phyloP scores from a whole-genome alignment of 1,140 invertebrate species.

The Drosophila pectinifera region DNA sequence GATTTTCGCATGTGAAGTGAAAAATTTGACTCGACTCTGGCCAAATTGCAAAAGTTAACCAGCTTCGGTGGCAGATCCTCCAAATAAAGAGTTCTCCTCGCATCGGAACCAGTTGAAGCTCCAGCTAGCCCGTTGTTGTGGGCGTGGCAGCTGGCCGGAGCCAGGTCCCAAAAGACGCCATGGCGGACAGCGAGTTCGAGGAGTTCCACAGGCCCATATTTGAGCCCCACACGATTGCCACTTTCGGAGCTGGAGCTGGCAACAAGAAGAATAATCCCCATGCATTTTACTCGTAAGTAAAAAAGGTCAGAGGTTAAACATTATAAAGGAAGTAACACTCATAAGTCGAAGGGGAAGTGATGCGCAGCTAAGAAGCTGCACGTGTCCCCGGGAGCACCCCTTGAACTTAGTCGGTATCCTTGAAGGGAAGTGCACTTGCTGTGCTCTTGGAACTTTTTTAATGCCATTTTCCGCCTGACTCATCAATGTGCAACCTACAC shows the following conservation, averaged over 20 bases:
- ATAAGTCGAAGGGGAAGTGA: not conserved
- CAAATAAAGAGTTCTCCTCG: not conserved
- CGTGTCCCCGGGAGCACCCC: conserved; percentile 38
- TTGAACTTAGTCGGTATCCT: conserved; percentile 24
- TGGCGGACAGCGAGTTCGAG: conserved; percentile 96
- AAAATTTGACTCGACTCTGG: conserved; percentile 48
- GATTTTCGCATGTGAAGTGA: conserved; percentile 75
- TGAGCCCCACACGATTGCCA: conserved; percentile 88
- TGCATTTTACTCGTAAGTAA: conserved; percentile 90
- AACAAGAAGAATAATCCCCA: conserved; percentile 86
- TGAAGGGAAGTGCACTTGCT: conserved; percentile 9
- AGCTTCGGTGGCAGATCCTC: not conserved
- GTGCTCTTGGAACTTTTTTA: not conserved
- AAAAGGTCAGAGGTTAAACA: not conserved
- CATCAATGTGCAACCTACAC: not conserved
- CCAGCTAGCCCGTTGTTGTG: conserved; percentile 14
- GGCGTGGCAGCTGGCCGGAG: conserved; percentile 62
- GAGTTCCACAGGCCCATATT: conserved; percentile 93
- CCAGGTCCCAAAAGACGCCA: conserved; percentile 77
- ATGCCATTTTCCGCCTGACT: conserved; percentile 1
- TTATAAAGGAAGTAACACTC: not conserved
- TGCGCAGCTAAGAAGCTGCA: conserved; percentile 22
- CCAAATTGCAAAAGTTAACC: not conserved
- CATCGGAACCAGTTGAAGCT: not conserved
- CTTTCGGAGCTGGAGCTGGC: conserved; percentile 88